Percentiles rank a stretch among this genome's conserved stretches.
Conservation (phyloP, 2,888 invertebrate genomes). For the Orthosia incerta region DNA sequence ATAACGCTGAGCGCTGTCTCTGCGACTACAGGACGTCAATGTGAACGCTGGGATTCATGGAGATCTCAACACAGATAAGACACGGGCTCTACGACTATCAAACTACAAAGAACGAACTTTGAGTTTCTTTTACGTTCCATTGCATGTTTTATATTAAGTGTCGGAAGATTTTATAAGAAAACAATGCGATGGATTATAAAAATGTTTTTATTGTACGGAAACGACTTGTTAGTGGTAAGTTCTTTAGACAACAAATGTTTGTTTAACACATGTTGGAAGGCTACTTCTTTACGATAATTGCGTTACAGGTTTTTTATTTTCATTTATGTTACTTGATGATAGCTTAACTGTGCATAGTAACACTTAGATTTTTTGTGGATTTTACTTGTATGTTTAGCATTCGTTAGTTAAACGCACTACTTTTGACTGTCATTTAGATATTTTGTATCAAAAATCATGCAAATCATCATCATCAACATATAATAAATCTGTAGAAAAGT, state of each 20-base stretch:
- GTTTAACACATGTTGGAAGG: slow-evolving; percentile 35
- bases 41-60: slow-evolving; percentile 70
- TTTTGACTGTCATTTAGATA: not conserved
- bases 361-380: not conserved
- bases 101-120: slow-evolving; percentile 27
- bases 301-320: slow-evolving; percentile 6
- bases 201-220: not conserved
- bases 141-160: slow-evolving; percentile 24
- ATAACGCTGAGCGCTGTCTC: slow-evolving; percentile 72
- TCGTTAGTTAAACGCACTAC: not conserved
- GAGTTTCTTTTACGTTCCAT: slow-evolving; percentile 21
- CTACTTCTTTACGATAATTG: slow-evolving; percentile 44
- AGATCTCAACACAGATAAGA: slow-evolving; percentile 71
- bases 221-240: slow-evolving; percentile 1
- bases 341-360: not conserved
- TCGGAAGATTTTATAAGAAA: not conserved
- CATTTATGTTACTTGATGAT: not conserved
- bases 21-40: slow-evolving; percentile 65
- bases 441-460: not conserved
- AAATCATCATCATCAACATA: too few relatives aligned
- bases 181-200: slow-evolving; percentile 22
- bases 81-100: slow-evolving; percentile 34
- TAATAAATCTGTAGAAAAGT: too few relatives aligned
- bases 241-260: slow-evolving; percentile 26
- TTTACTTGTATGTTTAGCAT: not conserved